Evolutionary conservation across 2,797 vertebrate genomes (phyloP), one percentile per base, ranked within the genome.

Genomic region (Darevskia nairensis): DNA sequence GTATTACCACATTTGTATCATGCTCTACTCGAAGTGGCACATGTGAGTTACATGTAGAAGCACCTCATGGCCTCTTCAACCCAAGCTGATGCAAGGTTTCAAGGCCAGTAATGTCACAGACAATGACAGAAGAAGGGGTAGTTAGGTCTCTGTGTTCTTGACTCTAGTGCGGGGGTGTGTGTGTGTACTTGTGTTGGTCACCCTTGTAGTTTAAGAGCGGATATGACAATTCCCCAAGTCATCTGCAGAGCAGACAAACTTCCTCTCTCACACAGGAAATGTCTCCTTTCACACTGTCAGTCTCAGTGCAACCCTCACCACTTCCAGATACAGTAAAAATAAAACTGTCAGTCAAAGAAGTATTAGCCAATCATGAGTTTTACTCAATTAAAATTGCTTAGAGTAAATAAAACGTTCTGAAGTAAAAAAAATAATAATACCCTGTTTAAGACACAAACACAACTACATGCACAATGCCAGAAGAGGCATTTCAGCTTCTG

Each of bases 131-230:
- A 7, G 27, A 69, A 44, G 21, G 61, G 44, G n/a, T 29, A 35
- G n/a, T 3, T 0, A 13, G 8, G 9, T 6, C 68, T 27, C 4
- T 77, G 50, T 25, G 11, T 1, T 19, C 2, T 7, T 83, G 35
- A n/a, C 35, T 6, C 0, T 0, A 23, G 25, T 0, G 13, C 23
- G n/a, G 21, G 29, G 78, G 1, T 2, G 0, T 39, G 32, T 11
- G 13, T 59, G 69, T 61, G 1, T 23, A 55, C 50, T 55, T 44
- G 64, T 83, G 39, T 66, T 32, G 8, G 11, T 50, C 59, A 69
- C 15, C 41, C 7, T 32, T 15, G 44, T 11, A n/a, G 15, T 44
- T n/a, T 39, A 72, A 61, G 8, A 68, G 21, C 3, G 68, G 19
- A 29, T 72, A 19, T 59, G 23, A n/a, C 44, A 77, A 29, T 4